Percentiles rank a stretch among this genome's conserved stretches.
These are phyloP conservation scores for Stenotaenia linearis DNA, from an alignment of 2,888 invertebrate genomes.

Conservation along the genomic window DNA sequence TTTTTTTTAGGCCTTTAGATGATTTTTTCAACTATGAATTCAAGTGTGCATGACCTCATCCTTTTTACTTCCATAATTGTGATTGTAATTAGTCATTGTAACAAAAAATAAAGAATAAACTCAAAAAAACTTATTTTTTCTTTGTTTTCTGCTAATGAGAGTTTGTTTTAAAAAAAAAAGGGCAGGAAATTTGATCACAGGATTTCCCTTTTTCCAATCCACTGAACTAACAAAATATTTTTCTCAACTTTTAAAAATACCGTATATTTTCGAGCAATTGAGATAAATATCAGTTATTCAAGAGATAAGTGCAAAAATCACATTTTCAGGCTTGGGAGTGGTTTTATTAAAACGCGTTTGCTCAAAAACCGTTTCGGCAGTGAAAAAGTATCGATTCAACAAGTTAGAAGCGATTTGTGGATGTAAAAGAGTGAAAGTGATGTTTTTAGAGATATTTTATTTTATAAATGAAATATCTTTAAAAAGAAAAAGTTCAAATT, in stretches of 20 bases:
- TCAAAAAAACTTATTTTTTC: neutral
- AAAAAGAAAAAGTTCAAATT: neutral
- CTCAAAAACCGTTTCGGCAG: no score
- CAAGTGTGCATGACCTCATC: neutral
- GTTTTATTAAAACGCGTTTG: neutral
- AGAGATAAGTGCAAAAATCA: no score
- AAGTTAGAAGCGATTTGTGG: no score
- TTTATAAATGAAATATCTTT: no score
- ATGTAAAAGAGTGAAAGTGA: no score
- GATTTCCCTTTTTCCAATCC: neutral
- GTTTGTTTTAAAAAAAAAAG: neutral
- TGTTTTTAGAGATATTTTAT: neutral
- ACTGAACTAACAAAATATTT: neutral
- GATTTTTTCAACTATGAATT: neutral
- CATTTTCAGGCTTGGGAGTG: neutral
- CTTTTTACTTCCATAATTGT: neutral
- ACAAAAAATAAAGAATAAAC: neutral
- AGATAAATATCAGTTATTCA: no score
- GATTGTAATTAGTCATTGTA: neutral
- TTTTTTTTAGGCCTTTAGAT: neutral
- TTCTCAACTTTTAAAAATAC: neutral
- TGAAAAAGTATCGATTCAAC: no score
- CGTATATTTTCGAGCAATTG: no score
- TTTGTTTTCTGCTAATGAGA: neutral
- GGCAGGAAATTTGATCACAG: neutral